Percentiles rank a stretch among this genome's conserved stretches.
phyloP scores from a whole-genome alignment of 2,888 invertebrate genomes.

The Amphipyra berbera region DNA sequence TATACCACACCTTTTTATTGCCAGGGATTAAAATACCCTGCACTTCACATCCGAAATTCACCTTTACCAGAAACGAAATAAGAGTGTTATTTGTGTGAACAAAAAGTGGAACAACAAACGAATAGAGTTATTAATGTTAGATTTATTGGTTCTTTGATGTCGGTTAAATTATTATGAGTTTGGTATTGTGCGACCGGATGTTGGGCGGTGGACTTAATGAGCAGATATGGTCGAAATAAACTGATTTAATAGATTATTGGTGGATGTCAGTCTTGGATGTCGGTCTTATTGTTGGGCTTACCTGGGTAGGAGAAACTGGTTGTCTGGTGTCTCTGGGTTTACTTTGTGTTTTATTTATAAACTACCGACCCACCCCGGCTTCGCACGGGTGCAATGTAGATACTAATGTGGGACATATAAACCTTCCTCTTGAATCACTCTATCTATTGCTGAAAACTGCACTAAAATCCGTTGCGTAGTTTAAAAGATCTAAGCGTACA shows the following conservation, averaged over 20 bases:
- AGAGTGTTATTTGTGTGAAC: conserved; percentile 6
- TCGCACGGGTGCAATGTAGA: no score
- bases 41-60: conserved; percentile 11
- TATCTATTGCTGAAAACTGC: no score
- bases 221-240: conserved; percentile 46
- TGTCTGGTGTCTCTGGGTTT: no score
- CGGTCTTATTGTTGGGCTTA: not conserved
- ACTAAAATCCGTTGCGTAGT: no score
- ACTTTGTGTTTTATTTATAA: no score
- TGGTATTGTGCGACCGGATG: conserved; percentile 69
- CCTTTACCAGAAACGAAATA: conserved; percentile 47
- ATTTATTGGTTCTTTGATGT: conserved; percentile 79
- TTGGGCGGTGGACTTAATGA: conserved; percentile 62
- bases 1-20: conserved; percentile 77
- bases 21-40: conserved; percentile 69
- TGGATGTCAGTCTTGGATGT: conserved; percentile 24
- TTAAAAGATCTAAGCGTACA: no score
- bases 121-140: conserved; percentile 80
- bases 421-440: no score
- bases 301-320: not conserved
- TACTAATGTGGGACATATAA: no score
- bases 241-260: conserved; percentile 53
- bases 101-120: conserved; percentile 63
- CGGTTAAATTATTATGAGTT: conserved; percentile 73
- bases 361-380: no score